Conservation (phyloP, 2,888 invertebrate genomes). For the Drosophila fulvimacula region DNA sequence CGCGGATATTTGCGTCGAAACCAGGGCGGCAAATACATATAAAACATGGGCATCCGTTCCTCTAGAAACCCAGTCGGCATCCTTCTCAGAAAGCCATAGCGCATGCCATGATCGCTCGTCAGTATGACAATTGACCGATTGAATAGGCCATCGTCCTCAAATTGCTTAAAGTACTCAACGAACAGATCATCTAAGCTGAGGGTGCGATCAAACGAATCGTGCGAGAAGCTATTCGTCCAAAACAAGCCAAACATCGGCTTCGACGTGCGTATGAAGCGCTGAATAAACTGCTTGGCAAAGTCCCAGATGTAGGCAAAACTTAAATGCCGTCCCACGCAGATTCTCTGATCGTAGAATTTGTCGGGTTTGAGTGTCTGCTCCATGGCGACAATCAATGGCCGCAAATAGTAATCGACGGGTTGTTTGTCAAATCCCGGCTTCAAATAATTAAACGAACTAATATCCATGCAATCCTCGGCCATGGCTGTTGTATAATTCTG, state of each 20-base stretch:
- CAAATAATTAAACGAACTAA: background rate
- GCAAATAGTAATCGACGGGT: background rate
- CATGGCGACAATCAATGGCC: background rate
- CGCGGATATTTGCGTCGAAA: background rate
- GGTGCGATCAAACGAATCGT: accelerated
- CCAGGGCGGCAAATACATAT: background rate
- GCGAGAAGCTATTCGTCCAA: slow-evolving; percentile 1
- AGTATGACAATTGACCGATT: slow-evolving; percentile 1
- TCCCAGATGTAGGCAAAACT: background rate
- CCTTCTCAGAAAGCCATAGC: background rate
- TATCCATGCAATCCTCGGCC: background rate
- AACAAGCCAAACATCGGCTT: slow-evolving; percentile 4
- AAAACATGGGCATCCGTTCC: slow-evolving; percentile 6
- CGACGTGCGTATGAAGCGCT: background rate
- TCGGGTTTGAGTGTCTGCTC: background rate
- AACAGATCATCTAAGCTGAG: background rate
- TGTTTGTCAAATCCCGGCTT: background rate
- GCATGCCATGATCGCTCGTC: slow-evolving; percentile 2
- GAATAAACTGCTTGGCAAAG: slow-evolving; percentile 4
- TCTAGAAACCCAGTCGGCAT: background rate
- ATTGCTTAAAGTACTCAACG: slow-evolving; percentile 2
- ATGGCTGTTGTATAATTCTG: background rate
- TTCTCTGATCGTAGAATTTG: background rate
- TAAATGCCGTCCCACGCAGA: background rate
- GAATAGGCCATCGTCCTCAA: background rate